Evolutionary conservation across 2,888 invertebrate genomes (phyloP).

Genomic region (Imbricaverruca yamaguchii): DNA sequence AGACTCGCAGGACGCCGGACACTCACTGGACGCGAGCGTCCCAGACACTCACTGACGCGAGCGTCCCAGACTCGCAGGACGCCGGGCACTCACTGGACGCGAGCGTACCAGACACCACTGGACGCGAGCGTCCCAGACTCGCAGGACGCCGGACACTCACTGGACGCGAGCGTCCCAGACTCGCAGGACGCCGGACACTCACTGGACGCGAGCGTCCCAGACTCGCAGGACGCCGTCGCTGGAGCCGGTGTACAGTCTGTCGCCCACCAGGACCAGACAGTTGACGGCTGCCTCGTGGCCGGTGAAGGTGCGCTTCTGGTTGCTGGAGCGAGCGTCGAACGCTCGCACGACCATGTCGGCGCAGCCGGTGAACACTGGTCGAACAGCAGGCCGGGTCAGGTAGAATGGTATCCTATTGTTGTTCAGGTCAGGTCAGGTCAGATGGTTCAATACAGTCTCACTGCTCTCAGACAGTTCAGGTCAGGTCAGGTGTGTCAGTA

Average conservation of each 20-base stretch:
- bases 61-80: too few relatives aligned
- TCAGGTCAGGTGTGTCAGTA: too few relatives aligned
- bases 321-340: conserved; percentile 44
- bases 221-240: conserved; percentile 40
- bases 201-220: conserved; percentile 25
- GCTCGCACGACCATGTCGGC: conserved; percentile 42
- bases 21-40: too few relatives aligned
- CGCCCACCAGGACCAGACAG: conserved; percentile 42
- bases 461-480: too few relatives aligned
- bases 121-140: too few relatives aligned
- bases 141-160: too few relatives aligned
- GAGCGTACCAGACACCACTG: too few relatives aligned
- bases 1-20: too few relatives aligned
- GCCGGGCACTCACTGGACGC: too few relatives aligned
- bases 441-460: background rate
- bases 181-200: background rate
- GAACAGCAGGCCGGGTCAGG: background rate
- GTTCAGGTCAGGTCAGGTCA: background rate
- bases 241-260: conserved; percentile 43
- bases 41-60: too few relatives aligned
- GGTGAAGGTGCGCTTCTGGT: conserved; percentile 37
- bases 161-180: too few relatives aligned
- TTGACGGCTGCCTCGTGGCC: conserved; percentile 43
- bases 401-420: background rate
- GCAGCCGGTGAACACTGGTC: conserved; percentile 44